These are phyloP conservation scores for Epirrhoe tristata DNA, from an alignment of 2,888 invertebrate species.

Conservation along the genomic window DNA sequence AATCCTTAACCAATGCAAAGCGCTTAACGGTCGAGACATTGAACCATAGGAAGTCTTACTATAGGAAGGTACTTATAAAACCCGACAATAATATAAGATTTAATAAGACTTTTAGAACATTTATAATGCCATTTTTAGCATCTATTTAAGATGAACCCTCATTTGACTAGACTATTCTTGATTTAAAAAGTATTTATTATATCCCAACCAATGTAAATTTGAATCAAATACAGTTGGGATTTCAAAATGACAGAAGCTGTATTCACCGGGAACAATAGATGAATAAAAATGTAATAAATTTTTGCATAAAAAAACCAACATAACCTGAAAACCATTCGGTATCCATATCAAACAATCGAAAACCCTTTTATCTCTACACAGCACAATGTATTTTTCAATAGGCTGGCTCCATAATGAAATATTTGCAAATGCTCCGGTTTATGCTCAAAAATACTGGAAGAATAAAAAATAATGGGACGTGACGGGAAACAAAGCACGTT, in stretches of 20 bases:
- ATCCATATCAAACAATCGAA: slow-evolving; percentile 66
- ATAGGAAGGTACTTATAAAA: too few relatives aligned
- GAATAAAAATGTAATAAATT: slow-evolving; percentile 1
- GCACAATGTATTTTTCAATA: slow-evolving; percentile 68
- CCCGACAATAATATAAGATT: too few relatives aligned
- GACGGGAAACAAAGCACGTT: slow-evolving; percentile 78
- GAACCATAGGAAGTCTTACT: too few relatives aligned
- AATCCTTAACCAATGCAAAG: too few relatives aligned
- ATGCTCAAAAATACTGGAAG: slow-evolving; percentile 63
- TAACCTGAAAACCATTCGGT: slow-evolving; percentile 62
- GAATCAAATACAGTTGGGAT: neutral
- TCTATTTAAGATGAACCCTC: too few relatives aligned
- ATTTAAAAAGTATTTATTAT: neutral
- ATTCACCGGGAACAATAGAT: slow-evolving; percentile 1
- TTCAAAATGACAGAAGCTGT: neutral
- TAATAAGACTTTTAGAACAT: too few relatives aligned
- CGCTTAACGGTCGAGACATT: too few relatives aligned
- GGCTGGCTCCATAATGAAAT: slow-evolving; percentile 70
- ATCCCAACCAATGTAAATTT: neutral
- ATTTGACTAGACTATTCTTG: too few relatives aligned
- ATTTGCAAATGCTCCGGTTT: slow-evolving; percentile 70
- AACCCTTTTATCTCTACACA: slow-evolving; percentile 66
- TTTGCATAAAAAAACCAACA: neutral
- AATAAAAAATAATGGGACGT: slow-evolving; percentile 77
- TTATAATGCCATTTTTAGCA: too few relatives aligned